Base-by-base conservation (phyloP, 2,113 vertebrate species). In the Cricetomys ansorgei region DNA sequence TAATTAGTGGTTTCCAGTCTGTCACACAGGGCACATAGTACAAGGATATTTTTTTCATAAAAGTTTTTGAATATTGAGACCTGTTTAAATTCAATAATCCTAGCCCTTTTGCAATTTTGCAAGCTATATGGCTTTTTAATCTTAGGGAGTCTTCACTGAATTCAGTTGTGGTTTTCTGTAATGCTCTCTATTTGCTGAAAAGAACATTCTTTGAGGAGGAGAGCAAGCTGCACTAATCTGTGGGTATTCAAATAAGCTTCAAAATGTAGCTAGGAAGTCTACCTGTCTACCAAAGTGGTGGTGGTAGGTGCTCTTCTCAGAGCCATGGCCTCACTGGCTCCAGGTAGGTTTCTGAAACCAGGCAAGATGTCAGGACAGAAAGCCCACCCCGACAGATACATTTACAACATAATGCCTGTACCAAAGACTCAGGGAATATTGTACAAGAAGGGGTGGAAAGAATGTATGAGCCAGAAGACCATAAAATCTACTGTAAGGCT, bases 21-120 rank as follows among this genome's bases (percentile, higher is more conserved):
- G 10, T 43, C 25, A 11, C 69, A 69, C 80, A 29, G 3, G 11
- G 5, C 7, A n/a, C 34, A 45, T 57, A 94, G n/a, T 3, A 40
- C 0, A 43, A 85, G 3, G 87, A 15, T 76, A 40, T 67, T 90
- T 67, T 79, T 88, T 79, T 43, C 57, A 90, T 8, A 5, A 17
- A 25, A 77, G 67, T 88, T 91, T 94, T 37, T 15, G 87, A 96
- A 93, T 88, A 25, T 72, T 57, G 25, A 40, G 57, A 57, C 17
- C 31, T 65, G 17, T 80, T 91, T 50, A 81, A 0, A 67, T 34
- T 69, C 70, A 94, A 75, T 77, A 86, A 94, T 21, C 13, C 12
- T 7, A 53, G 34, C 62, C 94, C 1, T 64, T 86, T 34, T 37
- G 16, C 6, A 25, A 65, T 31, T 88, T 96, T 50, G 89, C 87